These are phyloP conservation scores for Malacoraja senta DNA, from an alignment of 2,797 vertebrate species.

Conservation along the genomic window DNA sequence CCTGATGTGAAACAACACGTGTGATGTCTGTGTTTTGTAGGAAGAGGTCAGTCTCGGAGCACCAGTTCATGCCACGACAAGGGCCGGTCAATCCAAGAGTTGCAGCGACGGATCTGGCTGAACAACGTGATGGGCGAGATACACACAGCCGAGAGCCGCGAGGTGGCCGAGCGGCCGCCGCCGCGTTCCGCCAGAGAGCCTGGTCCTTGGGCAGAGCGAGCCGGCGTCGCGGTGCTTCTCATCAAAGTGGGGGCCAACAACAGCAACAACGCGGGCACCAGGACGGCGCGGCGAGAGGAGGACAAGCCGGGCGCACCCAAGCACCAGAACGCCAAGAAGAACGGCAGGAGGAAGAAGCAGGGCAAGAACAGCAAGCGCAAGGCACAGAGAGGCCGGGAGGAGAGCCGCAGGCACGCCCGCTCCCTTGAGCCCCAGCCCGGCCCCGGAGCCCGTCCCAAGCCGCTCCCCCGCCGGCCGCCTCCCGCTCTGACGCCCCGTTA, in stretches of 20 bases:
- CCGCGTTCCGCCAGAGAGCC: slow-evolving; percentile 68
- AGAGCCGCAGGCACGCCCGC: slow-evolving; percentile 72
- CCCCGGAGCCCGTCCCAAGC: slow-evolving; percentile 22
- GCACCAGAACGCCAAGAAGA: slow-evolving; percentile 72
- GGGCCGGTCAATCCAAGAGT: slow-evolving; percentile 78
- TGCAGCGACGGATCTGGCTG: slow-evolving; percentile 76
- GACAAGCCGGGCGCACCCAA: slow-evolving; percentile 80
- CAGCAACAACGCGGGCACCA: slow-evolving; percentile 75
- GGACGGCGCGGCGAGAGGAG: slow-evolving; percentile 72
- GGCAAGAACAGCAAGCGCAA: background rate
- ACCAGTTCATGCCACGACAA: slow-evolving; percentile 94
- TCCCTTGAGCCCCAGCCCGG: slow-evolving; percentile 49
- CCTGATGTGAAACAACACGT: slow-evolving; percentile 1
- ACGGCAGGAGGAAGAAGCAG: slow-evolving; percentile 79
- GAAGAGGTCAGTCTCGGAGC: slow-evolving; percentile 79
- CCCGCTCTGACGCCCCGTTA: too few relatives aligned
- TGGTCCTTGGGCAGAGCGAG: too few relatives aligned
- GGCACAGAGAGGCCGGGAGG: slow-evolving; percentile 75
- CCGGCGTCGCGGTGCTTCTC: too few relatives aligned
- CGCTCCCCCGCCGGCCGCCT: background rate
- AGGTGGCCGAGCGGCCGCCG: slow-evolving; percentile 61
- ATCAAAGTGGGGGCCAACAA: slow-evolving; percentile 55
- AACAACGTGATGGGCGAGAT: slow-evolving; percentile 81
- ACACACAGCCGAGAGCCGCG: slow-evolving; percentile 77
- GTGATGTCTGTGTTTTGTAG: slow-evolving; percentile 51